Percentiles rank a stretch among this genome's conserved stretches.
Evolutionary conservation across 2,113 vertebrate species (phyloP).

Genomic region (Nothocercus nigrocapillus): DNA sequence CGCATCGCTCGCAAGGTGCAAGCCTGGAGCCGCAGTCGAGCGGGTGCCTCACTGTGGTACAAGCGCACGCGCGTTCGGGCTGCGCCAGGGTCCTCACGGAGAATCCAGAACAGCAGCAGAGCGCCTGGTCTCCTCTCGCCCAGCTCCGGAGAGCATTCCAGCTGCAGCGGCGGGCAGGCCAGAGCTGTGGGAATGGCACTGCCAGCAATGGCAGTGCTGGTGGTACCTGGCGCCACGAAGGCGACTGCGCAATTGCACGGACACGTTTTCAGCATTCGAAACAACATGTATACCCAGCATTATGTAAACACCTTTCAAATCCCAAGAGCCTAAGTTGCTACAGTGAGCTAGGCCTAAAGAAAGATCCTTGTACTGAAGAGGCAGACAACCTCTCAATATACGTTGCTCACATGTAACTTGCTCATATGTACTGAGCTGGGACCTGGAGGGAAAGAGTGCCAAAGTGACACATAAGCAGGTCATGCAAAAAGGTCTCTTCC

Average conservation of each 20-base stretch:
- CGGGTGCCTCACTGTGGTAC: too few species aligned
- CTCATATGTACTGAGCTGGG: not conserved
- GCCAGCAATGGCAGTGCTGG: not conserved
- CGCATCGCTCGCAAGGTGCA: not conserved
- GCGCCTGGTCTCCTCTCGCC: too few species aligned
- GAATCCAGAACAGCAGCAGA: too few species aligned
- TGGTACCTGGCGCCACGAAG: not conserved
- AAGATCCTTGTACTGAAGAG: not conserved
- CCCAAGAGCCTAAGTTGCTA: not conserved
- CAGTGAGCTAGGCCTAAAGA: not conserved
- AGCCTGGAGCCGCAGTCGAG: not conserved
- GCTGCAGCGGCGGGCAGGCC: accelerated
- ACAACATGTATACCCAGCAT: accelerated
- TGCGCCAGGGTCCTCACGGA: not conserved
- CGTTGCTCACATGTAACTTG: not conserved
- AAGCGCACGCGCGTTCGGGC: accelerated
- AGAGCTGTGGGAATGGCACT: not conserved
- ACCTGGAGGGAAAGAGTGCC: not conserved
- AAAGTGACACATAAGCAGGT: not conserved
- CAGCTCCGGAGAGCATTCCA: not conserved
- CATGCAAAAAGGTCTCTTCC: not conserved
- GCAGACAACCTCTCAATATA: not conserved
- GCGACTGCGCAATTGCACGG: not conserved
- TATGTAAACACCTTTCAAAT: not conserved
- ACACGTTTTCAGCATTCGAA: not conserved